Evolutionary conservation across 23 tunicate species (phyloP).

Genomic region (Corella eumyota): DNA sequence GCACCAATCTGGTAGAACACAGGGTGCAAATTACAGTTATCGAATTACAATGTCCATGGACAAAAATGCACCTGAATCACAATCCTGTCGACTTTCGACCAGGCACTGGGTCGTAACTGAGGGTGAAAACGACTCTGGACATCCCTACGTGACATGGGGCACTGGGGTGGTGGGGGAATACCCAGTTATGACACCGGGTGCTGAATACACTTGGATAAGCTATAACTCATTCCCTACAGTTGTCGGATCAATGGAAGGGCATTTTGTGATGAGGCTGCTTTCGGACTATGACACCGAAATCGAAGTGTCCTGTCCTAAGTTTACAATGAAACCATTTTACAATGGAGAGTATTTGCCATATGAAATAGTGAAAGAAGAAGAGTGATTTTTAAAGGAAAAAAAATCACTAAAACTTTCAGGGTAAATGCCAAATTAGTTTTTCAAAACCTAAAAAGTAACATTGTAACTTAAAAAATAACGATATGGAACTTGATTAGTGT

Average conservation of each 20-base stretch:
- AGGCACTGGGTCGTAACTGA: constrained; percentile 2
- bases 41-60: not conserved
- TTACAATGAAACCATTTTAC: not conserved
- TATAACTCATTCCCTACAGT: not conserved
- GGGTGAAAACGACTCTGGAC: not conserved
- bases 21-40: not conserved
- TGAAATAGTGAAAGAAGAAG: too few species aligned
- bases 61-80: not conserved
- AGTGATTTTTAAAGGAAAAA: too few species aligned
- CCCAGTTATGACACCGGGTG: not conserved
- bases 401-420: too few species aligned
- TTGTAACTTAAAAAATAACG: too few species aligned
- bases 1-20: not conserved
- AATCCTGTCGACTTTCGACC: not conserved
- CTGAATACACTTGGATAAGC: not conserved
- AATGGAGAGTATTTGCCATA: too few species aligned
- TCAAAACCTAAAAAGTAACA: too few species aligned
- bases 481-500: too few species aligned
- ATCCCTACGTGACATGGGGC: not conserved
- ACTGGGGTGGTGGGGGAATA: not conserved
- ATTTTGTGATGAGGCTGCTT: not conserved
- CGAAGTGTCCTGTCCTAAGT: not conserved
- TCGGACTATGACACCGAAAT: not conserved
- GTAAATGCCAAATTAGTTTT: too few species aligned
- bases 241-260: not conserved